These are phyloP conservation scores for Hedychridium roseum DNA, from an alignment of 2,888 invertebrate genomes.

Conservation along the genomic window DNA sequence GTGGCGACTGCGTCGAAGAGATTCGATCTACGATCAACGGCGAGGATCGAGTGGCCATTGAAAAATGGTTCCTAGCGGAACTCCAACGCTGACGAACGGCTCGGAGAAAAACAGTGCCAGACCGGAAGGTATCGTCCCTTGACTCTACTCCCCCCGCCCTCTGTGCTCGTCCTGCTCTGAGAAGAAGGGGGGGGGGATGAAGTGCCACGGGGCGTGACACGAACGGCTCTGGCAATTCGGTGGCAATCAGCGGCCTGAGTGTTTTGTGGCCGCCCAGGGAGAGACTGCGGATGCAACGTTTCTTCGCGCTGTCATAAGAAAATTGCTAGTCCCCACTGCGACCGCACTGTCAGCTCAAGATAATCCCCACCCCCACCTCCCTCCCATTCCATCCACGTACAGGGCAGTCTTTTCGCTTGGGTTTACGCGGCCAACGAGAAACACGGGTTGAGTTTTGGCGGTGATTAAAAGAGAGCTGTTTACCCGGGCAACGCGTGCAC, in stretches of 20 bases:
- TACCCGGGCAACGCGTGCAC: neutral
- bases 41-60: conserved; percentile 39
- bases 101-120: no score
- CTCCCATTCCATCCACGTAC: neutral
- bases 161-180: no score
- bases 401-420: conserved; percentile 2
- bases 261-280: conserved; percentile 60
- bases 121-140: no score
- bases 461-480: conserved; percentile 31
- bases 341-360: neutral
- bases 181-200: conserved; percentile 8
- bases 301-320: conserved; percentile 56
- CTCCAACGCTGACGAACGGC: neutral
- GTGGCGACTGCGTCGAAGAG: conserved; percentile 10
- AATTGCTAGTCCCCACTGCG: conserved; percentile 44
- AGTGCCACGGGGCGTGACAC: conserved; percentile 10
- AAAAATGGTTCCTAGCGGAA: conserved; percentile 36
- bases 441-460: no score
- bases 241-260: conserved; percentile 60
- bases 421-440: no score
- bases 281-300: conserved; percentile 48
- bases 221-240: conserved; percentile 54
- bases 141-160: no score
- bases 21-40: conserved; percentile 25
- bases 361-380: neutral